phyloP scores from a whole-genome alignment of 2,888 invertebrate species.

The Ashinkailepas kermadecensis region DNA sequence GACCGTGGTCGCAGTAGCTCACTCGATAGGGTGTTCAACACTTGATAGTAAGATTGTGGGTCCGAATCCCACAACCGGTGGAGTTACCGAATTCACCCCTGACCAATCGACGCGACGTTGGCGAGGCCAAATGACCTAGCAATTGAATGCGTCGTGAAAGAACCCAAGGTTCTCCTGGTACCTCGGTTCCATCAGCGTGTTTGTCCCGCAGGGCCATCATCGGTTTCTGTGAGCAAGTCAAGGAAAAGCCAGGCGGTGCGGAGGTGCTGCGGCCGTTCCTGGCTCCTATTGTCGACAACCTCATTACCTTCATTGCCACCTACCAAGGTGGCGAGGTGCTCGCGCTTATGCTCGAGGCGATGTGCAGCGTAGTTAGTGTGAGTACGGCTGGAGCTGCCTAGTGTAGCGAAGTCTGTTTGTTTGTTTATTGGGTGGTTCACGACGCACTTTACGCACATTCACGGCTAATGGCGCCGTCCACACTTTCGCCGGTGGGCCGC shows the following conservation, averaged over 20 bases:
- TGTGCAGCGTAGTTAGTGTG: conserved; percentile 45
- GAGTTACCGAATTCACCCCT: too few relatives aligned
- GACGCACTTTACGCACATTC: too few relatives aligned
- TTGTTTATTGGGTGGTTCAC: neutral
- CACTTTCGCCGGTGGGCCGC: too few relatives aligned
- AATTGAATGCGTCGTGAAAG: too few relatives aligned
- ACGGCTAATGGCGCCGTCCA: neutral
- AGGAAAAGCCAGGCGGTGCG: conserved; percentile 37
- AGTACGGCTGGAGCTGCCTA: neutral
- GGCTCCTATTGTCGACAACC: conserved; percentile 34
- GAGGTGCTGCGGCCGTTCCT: conserved; percentile 33
- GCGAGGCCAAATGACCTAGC: too few relatives aligned
- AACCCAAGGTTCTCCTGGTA: too few relatives aligned
- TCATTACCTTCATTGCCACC: conserved; percentile 32
- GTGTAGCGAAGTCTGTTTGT: neutral
- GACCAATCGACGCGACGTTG: too few relatives aligned
- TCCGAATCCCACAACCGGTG: too few relatives aligned
- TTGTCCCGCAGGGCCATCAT: conserved; percentile 39
- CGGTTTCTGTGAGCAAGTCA: conserved; percentile 51
- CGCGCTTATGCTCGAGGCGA: conserved; percentile 46
- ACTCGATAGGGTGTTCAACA: too few relatives aligned
- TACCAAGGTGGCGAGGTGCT: conserved; percentile 32
- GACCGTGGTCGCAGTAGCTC: too few relatives aligned
- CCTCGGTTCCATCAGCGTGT: too few relatives aligned
- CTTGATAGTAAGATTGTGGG: too few relatives aligned